Percentiles rank a stretch among this genome's conserved stretches.
Conservation (phyloP, 2,113 vertebrate genomes). For the Candoia aspera region DNA sequence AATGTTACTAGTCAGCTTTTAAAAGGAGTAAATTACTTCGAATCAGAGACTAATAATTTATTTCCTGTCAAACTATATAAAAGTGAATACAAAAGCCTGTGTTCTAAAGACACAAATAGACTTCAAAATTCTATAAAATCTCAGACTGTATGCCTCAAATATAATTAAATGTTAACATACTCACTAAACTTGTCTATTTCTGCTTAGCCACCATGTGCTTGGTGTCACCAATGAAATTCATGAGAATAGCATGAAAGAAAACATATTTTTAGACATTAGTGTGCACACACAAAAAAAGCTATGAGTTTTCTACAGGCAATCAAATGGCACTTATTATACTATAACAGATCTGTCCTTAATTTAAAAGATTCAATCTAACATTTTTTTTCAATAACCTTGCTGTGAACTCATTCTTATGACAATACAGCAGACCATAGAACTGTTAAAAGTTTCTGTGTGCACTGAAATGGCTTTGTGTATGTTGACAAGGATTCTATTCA, state of each 20-base stretch:
- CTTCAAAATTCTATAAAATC: not conserved
- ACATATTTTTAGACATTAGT: not conserved
- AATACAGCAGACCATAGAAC: not conserved
- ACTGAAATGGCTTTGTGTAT: no score
- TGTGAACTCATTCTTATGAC: constrained; percentile 20
- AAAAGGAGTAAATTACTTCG: not conserved
- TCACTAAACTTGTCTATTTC: not conserved
- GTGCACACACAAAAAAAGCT: not conserved
- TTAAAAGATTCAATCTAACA: not conserved
- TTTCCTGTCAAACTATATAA: not conserved
- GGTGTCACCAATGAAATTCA: accelerated
- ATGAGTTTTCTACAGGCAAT: not conserved
- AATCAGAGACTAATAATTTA: not conserved
- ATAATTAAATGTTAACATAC: not conserved
- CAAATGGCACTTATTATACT: not conserved
- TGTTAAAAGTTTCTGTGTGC: no score
- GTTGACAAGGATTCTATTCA: no score
- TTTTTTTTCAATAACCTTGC: constrained; percentile 11
- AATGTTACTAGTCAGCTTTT: not conserved
- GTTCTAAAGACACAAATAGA: not conserved
- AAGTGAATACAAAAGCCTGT: not conserved
- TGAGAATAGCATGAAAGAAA: not conserved
- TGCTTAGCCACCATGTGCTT: not conserved
- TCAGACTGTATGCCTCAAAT: not conserved
- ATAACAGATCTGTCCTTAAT: not conserved